A percentile compares a stretch with the other conserved stretches of the same genome.
These are phyloP conservation scores for Siniperca scherzeri DNA, from an alignment of 2,797 vertebrate genomes.

Conservation along the genomic window DNA sequence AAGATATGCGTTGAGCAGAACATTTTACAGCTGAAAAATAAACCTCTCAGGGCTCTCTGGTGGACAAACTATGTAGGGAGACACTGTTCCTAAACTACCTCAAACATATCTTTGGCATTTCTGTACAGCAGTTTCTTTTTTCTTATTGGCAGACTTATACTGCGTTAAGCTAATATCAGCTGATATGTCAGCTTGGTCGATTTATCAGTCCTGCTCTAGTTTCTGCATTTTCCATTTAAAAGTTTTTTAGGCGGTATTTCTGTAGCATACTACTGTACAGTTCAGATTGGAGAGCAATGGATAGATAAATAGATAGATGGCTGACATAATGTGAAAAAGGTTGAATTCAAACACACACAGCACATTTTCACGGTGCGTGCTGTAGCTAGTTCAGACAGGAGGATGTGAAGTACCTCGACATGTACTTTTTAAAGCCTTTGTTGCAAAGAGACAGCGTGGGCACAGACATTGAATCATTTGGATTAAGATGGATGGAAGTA, in stretches of 20 bases:
- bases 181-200: background rate
- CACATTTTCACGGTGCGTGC: slow-evolving; percentile 14
- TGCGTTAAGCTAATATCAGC: background rate
- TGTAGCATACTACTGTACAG: background rate
- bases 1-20: background rate
- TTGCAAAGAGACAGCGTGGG: slow-evolving; percentile 37
- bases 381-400: slow-evolving; percentile 39
- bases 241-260: background rate
- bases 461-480: slow-evolving; percentile 58
- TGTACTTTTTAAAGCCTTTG: slow-evolving; percentile 31
- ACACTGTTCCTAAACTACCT: background rate
- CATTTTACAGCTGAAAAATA: background rate
- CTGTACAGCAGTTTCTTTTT: background rate
- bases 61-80: background rate
- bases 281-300: background rate
- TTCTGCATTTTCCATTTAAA: background rate
- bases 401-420: slow-evolving; percentile 16
- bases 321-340: background rate
- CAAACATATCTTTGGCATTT: slow-evolving; percentile 2
- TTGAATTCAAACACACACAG: slow-evolving; percentile 5
- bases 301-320: background rate
- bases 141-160: background rate
- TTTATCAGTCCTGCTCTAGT: background rate
- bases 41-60: background rate
- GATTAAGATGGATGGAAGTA: slow-evolving; percentile 56